Evolutionary conservation across 1,140 invertebrate genomes (phyloP).

Genomic region (Euura lappo): DNA sequence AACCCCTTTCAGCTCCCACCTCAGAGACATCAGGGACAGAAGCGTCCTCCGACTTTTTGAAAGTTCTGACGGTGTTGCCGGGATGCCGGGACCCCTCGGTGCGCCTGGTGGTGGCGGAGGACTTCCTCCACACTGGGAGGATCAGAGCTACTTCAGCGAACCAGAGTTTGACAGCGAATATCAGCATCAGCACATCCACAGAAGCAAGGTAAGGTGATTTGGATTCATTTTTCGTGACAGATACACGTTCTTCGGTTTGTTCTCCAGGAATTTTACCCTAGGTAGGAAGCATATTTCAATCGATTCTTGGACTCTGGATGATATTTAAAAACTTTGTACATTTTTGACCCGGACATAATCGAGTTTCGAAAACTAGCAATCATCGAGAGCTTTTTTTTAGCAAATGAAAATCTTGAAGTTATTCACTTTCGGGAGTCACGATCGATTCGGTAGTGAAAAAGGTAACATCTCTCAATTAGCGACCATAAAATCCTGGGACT

Average conservation of each 20-base stretch:
- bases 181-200: constrained; percentile 92
- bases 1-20: constrained; percentile 69
- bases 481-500: no score
- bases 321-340: no score
- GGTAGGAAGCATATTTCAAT: no score
- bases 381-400: no score
- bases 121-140: constrained; percentile 66
- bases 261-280: no score
- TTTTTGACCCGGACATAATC: no score
- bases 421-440: no score
- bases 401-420: no score
- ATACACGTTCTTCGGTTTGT: background rate
- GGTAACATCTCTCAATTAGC: no score
- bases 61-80: constrained; percentile 73
- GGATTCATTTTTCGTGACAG: background rate
- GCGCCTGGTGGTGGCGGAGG: constrained; percentile 51
- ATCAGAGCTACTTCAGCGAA: constrained; percentile 91
- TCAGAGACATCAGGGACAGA: constrained; percentile 89
- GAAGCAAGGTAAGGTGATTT: constrained; percentile 78
- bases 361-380: no score
- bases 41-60: constrained; percentile 90
- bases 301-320: background rate
- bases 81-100: constrained; percentile 61
- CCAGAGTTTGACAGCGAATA: constrained; percentile 94
- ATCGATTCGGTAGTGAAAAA: no score